Conservation (phyloP, 2,888 invertebrate genomes). For the Allolobophora icterica region DNA sequence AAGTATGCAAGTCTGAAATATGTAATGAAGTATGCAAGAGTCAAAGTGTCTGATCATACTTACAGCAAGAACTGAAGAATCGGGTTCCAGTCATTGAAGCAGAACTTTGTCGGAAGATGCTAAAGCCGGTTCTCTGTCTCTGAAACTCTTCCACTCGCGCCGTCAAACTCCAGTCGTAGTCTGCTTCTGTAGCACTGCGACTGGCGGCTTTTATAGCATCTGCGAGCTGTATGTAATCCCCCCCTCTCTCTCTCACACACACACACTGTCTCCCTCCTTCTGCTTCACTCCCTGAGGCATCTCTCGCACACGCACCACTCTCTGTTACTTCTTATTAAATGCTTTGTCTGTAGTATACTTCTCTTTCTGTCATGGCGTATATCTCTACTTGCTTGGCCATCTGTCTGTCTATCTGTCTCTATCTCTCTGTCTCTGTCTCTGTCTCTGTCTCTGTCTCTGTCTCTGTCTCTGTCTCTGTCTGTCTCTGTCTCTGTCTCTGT, state of each 20-base stretch:
- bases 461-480: too few species aligned
- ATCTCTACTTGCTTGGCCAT: too few species aligned
- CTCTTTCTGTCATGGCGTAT: background rate
- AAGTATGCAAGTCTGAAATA: background rate
- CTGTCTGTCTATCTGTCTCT: too few species aligned
- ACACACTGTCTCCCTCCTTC: background rate
- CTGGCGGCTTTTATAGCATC: background rate
- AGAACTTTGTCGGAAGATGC: background rate
- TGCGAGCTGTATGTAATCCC: background rate
- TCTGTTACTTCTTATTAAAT: background rate
- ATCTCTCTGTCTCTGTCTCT: too few species aligned
- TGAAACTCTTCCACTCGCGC: background rate
- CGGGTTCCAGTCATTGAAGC: background rate
- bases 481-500: too few species aligned
- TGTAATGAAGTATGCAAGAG: background rate
- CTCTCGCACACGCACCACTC: background rate
- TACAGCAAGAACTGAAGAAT: slow-evolving; percentile 8
- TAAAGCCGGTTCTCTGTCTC: background rate
- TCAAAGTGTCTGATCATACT: background rate
- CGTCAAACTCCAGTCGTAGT: background rate
- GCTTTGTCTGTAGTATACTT: background rate
- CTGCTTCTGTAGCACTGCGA: background rate
- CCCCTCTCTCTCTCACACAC: background rate
- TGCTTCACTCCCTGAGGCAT: background rate
- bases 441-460: too few species aligned